Evolutionary conservation across 2,888 invertebrate species (phyloP), one percentile per base, ranked within the genome.

Genomic region (Rhamnusium bicolor): DNA sequence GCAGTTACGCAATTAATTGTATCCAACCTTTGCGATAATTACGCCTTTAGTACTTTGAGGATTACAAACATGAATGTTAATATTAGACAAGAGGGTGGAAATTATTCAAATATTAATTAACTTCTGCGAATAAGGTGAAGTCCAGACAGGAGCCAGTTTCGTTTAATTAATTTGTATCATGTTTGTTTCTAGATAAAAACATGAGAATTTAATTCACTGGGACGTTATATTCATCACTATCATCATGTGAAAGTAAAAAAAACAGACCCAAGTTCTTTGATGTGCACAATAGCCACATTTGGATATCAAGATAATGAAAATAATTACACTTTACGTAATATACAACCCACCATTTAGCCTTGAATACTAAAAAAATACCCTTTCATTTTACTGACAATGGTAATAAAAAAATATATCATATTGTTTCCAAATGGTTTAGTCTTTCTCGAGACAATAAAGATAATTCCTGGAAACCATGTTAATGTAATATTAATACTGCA

Each of bases 71-170:
- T 18, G 53, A 40, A 54, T 32, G 29, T 27, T 53, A 53, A 29
- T 40, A 53, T 53, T 27, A 54, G 53, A 54, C 32, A 65, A 65
- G 24, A 32, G 32, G 65, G 29, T 53, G 1, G 53, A 53, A 53
- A 29, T 53, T 65, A 65, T 65, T 65, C 40, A 65, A 32, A 53
- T 65, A 65, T 65, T 65, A 65, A 65, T 65, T 65, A 53, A 24
- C 27, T 14, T 5, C 16, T 16, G 21, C 21, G 21, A 49, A 51
- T 8, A 27, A 24, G 51, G 63, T 29, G 62, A 14, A 14, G 6
- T 14, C 27, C 27, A 12, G 58, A 32, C 29, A 58, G 58, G 32
- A 18, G 0, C 8, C 32, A 32, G 14, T 40, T 58, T 32, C 12
- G 46, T 61, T 61, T 46, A 40, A 46, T 7, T 61, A 61, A 61